Evolutionary conservation across 2,888 invertebrate genomes (phyloP).

Genomic region (Ditylenchus weischeri): DNA sequence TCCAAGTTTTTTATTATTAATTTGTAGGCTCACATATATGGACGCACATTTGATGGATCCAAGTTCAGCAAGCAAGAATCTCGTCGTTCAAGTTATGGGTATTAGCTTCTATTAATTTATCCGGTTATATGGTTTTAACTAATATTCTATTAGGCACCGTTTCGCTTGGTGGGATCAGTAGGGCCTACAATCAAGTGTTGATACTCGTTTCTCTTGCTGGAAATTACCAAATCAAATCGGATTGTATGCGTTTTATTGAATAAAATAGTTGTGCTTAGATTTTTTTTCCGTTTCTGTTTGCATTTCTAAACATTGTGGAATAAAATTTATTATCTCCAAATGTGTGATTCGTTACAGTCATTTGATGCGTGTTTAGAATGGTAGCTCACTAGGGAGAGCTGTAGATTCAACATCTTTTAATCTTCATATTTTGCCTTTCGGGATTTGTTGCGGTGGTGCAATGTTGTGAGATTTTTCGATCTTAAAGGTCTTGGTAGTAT

Average conservation of each 20-base stretch:
- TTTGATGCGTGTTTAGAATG: no score
- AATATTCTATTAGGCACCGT: slow-evolving; percentile 18
- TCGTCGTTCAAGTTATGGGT: slow-evolving; percentile 30
- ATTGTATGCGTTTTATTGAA: slow-evolving; percentile 35
- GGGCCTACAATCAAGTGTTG: slow-evolving; percentile 32
- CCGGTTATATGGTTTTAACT: no score
- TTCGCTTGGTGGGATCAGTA: slow-evolving; percentile 25
- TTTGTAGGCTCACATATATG: slow-evolving; percentile 23
- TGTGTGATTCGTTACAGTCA: no score
- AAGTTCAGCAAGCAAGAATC: slow-evolving; percentile 16
- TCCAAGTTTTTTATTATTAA: no score
- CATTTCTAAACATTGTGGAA: not conserved
- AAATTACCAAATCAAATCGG: slow-evolving; percentile 29
- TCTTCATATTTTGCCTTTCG: slow-evolving; percentile 44
- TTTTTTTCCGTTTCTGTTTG: not conserved
- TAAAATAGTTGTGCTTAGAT: slow-evolving; percentile 11
- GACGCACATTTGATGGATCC: slow-evolving; percentile 30
- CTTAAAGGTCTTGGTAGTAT: slow-evolving; percentile 22
- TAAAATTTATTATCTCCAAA: not conserved
- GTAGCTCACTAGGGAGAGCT: no score
- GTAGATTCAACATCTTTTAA: no score
- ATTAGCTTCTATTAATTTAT: not conserved
- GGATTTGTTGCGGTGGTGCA: slow-evolving; percentile 44
- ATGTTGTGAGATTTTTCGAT: slow-evolving; percentile 44
- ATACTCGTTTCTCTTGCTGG: slow-evolving; percentile 28